A percentile compares a stretch with the other conserved stretches of the same genome.
Conservation (phyloP, 2,888 invertebrate genomes). For the Hedya salicella region DNA sequence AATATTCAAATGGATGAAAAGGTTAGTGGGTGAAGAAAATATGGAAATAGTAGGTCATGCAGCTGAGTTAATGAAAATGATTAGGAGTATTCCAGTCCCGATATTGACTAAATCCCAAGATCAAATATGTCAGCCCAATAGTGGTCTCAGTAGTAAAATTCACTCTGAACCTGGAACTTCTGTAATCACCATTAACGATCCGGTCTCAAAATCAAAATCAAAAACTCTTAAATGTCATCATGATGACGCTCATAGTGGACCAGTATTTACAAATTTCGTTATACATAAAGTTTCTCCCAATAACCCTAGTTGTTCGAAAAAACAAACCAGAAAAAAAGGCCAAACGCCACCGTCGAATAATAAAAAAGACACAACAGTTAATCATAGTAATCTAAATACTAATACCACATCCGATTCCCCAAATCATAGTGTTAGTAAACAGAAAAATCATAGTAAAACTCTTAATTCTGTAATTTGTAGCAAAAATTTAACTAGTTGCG, state of each 20-base stretch:
- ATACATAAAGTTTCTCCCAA: constrained; percentile 7
- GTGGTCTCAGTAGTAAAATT: background rate
- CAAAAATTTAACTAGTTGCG: too few species aligned
- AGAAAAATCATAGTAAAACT: background rate
- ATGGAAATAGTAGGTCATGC: constrained; percentile 58
- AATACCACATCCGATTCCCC: background rate
- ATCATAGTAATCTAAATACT: background rate
- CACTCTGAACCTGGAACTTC: background rate
- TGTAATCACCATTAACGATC: background rate
- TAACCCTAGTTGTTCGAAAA: background rate
- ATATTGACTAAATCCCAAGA: constrained; percentile 46
- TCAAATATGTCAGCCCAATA: background rate
- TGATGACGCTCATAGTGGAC: background rate
- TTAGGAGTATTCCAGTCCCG: constrained; percentile 60
- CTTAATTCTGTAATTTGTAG: too few species aligned
- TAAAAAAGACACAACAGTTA: background rate
- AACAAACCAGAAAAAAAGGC: background rate
- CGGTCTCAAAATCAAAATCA: background rate
- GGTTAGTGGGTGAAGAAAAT: constrained; percentile 60
- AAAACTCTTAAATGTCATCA: too few species aligned
- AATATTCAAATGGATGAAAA: constrained; percentile 72
- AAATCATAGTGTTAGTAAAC: background rate
- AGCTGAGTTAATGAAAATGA: constrained; percentile 59
- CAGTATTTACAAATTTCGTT: background rate
- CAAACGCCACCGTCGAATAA: background rate